A percentile compares a stretch with the other conserved stretches of the same genome.
These are phyloP conservation scores for Microcebus ravelobensis DNA, from an alignment of 2,113 vertebrate genomes.

Conservation along the genomic window DNA sequence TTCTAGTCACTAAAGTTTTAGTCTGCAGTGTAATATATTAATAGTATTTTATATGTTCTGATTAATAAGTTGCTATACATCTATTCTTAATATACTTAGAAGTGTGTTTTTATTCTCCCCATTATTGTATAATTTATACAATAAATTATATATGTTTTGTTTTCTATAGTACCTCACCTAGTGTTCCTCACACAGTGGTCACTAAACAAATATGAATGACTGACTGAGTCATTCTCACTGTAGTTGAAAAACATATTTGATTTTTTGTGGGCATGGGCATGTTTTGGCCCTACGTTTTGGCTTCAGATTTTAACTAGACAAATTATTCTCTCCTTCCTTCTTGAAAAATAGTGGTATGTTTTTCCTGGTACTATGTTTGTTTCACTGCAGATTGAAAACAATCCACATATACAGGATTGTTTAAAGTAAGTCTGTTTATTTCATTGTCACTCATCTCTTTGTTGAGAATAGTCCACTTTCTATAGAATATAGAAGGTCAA, in stretches of 20 bases:
- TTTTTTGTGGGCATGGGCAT: not conserved
- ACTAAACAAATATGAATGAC: not conserved
- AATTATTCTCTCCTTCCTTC: conserved; percentile 56
- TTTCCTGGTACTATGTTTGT: conserved; percentile 57
- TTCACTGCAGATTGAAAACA: conserved; percentile 37
- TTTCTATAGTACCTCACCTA: not conserved
- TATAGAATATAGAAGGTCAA: conserved; percentile 54
- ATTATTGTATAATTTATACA: too few relatives aligned
- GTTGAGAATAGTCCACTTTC: conserved; percentile 52
- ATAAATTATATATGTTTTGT: not conserved
- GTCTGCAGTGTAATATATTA: not conserved
- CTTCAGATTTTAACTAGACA: conserved; percentile 50
- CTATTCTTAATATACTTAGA: not conserved
- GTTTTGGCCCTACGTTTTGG: conserved; percentile 20
- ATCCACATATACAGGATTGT: conserved; percentile 28
- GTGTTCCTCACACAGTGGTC: not conserved
- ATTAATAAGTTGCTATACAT: not conserved
- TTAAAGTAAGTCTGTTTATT: conserved; percentile 56
- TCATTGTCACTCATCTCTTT: conserved; percentile 55
- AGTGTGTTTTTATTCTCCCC: not conserved
- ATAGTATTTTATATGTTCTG: not conserved
- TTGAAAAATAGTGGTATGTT: conserved; percentile 52
- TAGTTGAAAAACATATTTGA: not conserved
- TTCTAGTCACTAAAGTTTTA: not conserved
- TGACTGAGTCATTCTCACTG: not conserved